Evolutionary conservation across 2,797 vertebrate species (phyloP), one percentile per base, ranked within the genome.

Genomic region (Cyclura pinguis): DNA sequence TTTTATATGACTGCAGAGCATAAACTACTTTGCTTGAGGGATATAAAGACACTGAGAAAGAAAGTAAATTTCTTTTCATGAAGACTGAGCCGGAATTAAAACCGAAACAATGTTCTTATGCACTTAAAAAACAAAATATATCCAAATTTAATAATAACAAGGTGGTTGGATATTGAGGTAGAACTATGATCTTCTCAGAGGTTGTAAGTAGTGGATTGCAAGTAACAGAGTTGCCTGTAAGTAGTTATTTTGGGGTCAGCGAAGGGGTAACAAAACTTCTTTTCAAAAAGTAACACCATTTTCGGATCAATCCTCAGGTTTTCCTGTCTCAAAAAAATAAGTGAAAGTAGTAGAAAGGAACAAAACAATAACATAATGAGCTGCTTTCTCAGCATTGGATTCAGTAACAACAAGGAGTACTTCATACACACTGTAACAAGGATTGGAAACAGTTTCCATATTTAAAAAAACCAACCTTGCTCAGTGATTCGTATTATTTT

Each of bases 1-100:
- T 64, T 87, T 47, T 67, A 64, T 84, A 85, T n/a, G 72, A 85
- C 42, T 52, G 10, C 84, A 90, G 35, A 91, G 57, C 59, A 52
- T 35, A 83, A 76, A 50, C 55, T 80, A 52, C 13, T n/a, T 84
- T 81, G 7, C 32, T 89, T 67, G 32, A 35, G 2, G 22, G 12
- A 67, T 47, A 47, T 47, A 47, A 47, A 47, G 42, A 47, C 42
- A 47, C 18, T 13, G 20, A 32, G 74, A 74, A 88, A 57, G 13
- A 9, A 6, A 16, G 50, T 42, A 38, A 55, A 13, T 14, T 16
- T 62, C 16, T 74, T 47, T 6, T 62, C 81, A 35, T 52, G 29
- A 88, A 84, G 80, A 29, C 22, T 52, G n/a, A 22, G 69, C 14
- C 73, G 84, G 59, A 55, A 85, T 67, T 8, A n/a, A 84, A 74